phyloP scores from a whole-genome alignment of 2,797 vertebrate species.

The Linurgus olivaceus region DNA sequence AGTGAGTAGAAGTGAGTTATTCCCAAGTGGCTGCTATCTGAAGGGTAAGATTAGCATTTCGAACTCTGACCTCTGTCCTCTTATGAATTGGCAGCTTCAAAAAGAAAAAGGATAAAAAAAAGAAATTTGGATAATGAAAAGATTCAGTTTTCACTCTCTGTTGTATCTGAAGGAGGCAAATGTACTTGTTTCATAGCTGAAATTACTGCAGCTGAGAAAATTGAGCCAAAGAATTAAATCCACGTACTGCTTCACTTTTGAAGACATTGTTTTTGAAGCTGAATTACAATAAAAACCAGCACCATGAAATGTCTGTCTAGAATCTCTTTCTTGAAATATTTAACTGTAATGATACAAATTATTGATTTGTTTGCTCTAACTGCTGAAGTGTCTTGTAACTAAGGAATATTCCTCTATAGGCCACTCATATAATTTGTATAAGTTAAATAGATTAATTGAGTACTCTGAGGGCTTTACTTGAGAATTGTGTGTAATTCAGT shows the following conservation, averaged over 20 bases:
- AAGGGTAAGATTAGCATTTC: constrained; percentile 22
- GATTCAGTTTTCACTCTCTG: background rate
- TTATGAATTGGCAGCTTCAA: constrained; percentile 31
- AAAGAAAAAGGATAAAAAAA: background rate
- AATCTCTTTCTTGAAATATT: background rate
- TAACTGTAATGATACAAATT: background rate
- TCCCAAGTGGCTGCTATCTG: constrained; percentile 29
- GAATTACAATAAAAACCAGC: background rate
- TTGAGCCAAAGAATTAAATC: background rate
- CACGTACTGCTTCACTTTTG: background rate
- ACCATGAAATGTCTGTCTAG: background rate
- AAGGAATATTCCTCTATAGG: background rate
- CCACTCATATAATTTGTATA: background rate
- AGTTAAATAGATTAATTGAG: background rate
- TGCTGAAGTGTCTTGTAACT: background rate
- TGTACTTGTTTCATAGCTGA: background rate
- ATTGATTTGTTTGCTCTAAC: background rate
- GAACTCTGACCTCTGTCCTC: constrained; percentile 38
- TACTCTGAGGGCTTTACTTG: background rate
- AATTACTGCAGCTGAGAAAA: background rate
- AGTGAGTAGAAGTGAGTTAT: background rate
- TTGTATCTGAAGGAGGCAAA: background rate
- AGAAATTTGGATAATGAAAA: background rate
- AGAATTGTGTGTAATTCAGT: background rate
- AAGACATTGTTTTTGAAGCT: background rate